These are phyloP conservation scores for Aspidoscelis tigris DNA, from an alignment of 2,113 vertebrate genomes.

Conservation along the genomic window DNA sequence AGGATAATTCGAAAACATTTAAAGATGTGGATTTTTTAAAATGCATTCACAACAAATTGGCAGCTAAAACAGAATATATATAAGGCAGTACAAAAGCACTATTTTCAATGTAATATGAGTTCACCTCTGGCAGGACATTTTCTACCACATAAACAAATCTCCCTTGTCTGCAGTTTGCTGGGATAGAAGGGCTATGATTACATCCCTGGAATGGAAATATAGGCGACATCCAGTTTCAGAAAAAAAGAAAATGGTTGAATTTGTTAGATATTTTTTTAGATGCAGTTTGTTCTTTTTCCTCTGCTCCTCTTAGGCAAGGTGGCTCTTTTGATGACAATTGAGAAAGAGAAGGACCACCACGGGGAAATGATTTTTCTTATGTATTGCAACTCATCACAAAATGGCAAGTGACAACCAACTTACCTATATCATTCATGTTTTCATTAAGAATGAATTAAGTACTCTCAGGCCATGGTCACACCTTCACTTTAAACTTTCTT, in stretches of 20 bases:
- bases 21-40: not conserved
- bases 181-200: slow-evolving; percentile 8
- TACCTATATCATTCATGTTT: no score
- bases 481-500: no score
- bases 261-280: not conserved
- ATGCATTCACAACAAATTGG: slow-evolving; percentile 14
- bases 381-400: no score
- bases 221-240: slow-evolving; percentile 5
- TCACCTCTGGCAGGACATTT: slow-evolving; percentile 34
- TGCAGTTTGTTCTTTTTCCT: no score
- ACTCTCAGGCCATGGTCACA: no score
- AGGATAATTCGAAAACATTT: not conserved
- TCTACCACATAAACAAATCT: slow-evolving; percentile 33
- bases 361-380: no score
- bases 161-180: slow-evolving; percentile 1
- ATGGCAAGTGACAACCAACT: no score
- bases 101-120: slow-evolving; percentile 34
- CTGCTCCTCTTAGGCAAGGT: no score
- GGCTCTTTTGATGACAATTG: no score
- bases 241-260: not conserved
- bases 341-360: no score
- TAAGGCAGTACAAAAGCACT: slow-evolving; percentile 12
- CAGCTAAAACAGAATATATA: slow-evolving; percentile 6
- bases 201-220: not conserved
- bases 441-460: no score